Conservation (phyloP, 23 tunicate species). For the Trididemnum clinides region DNA sequence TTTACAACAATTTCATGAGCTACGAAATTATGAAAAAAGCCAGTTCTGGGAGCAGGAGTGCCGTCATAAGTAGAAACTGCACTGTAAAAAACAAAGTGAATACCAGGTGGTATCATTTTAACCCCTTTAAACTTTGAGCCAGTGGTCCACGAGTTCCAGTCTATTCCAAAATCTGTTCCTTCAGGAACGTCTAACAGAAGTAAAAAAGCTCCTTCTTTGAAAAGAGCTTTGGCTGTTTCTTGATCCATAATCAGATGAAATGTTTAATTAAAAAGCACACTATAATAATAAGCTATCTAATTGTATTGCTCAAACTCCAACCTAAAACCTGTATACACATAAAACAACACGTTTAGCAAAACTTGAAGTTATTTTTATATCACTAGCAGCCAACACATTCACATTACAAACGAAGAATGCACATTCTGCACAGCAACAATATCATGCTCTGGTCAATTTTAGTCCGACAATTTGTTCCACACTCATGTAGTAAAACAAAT, state of each 20-base stretch:
- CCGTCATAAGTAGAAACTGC: slow-evolving; percentile 61
- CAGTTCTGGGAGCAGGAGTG: slow-evolving; percentile 74
- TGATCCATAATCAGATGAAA: slow-evolving; percentile 59
- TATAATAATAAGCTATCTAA: too few species aligned
- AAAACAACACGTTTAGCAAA: too few species aligned
- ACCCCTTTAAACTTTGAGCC: slow-evolving; percentile 90
- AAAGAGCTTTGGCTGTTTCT: slow-evolving; percentile 58
- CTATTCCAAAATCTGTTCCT: slow-evolving; percentile 96
- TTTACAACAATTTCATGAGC: slow-evolving; percentile 69
- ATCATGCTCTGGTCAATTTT: too few species aligned
- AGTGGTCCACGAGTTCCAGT: slow-evolving; percentile 93
- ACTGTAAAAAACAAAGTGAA: slow-evolving; percentile 89
- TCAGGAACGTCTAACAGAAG: slow-evolving; percentile 75
- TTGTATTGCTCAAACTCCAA: too few species aligned
- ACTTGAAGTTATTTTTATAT: too few species aligned
- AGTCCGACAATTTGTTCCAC: too few species aligned
- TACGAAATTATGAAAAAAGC: slow-evolving; percentile 82
- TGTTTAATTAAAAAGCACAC: too few species aligned
- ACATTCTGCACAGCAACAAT: too few species aligned
- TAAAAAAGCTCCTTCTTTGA: slow-evolving; percentile 85
- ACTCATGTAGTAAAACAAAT: too few species aligned
- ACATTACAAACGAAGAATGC: too few species aligned
- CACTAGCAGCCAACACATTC: too few species aligned
- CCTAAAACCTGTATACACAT: too few species aligned
- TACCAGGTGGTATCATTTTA: slow-evolving; percentile 96